These are phyloP conservation scores for Trichogramma dendrolimi DNA, from an alignment of 2,888 invertebrate species.

Conservation along the genomic window DNA sequence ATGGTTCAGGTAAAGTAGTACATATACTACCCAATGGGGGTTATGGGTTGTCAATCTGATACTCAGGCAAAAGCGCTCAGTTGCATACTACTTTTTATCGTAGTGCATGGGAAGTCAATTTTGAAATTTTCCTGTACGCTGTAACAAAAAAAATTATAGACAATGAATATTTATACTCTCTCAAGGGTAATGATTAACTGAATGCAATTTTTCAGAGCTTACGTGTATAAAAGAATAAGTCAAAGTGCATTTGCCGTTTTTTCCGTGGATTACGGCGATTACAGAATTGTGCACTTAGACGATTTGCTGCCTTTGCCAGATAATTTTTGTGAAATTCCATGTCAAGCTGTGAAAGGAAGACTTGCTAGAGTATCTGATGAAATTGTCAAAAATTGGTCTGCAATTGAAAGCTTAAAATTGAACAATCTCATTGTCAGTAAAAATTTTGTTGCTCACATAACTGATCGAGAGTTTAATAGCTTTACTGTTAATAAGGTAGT, in stretches of 20 bases:
- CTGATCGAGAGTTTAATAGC: slow-evolving; percentile 57
- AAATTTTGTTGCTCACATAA: slow-evolving; percentile 66
- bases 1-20: slow-evolving; percentile 9
- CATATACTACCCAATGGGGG: background rate
- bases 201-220: slow-evolving; percentile 48
- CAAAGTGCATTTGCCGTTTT: slow-evolving; percentile 59
- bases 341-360: slow-evolving; percentile 64
- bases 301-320: slow-evolving; percentile 57
- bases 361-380: slow-evolving; percentile 59
- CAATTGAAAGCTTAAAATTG: slow-evolving; percentile 71
- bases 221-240: slow-evolving; percentile 56
- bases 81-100: too few relatives aligned
- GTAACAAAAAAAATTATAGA: background rate
- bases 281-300: slow-evolving; percentile 55
- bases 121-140: background rate
- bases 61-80: too few relatives aligned
- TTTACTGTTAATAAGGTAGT: slow-evolving; percentile 58
- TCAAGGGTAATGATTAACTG: background rate
- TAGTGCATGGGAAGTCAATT: background rate
- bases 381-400: slow-evolving; percentile 61
- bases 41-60: too few relatives aligned
- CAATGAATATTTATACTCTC: background rate
- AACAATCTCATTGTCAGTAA: slow-evolving; percentile 67
- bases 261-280: slow-evolving; percentile 64
- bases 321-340: slow-evolving; percentile 60